These are phyloP conservation scores for Sesia bembeciformis DNA, from an alignment of 2,888 invertebrate genomes.

Conservation along the genomic window DNA sequence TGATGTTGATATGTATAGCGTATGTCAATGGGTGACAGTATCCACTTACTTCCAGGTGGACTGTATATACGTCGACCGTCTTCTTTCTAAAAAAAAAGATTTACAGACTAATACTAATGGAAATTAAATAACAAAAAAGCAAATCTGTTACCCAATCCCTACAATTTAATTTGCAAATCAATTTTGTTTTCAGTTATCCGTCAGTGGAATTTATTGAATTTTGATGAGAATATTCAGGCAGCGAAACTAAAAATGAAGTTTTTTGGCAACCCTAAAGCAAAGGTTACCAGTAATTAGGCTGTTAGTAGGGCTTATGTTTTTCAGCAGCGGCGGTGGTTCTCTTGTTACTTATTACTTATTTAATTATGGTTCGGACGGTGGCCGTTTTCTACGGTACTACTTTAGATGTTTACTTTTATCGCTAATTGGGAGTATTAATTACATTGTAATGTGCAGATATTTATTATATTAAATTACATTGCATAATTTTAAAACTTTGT, in stretches of 20 bases:
- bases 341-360: constrained; percentile 46
- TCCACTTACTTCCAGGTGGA: too few species aligned
- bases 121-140: constrained; percentile 12
- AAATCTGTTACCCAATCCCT: constrained; percentile 24
- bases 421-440: not conserved
- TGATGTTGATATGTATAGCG: too few species aligned
- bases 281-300: constrained; percentile 57
- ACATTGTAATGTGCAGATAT: too few species aligned
- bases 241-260: not conserved
- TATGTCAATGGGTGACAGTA: too few species aligned
- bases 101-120: not conserved
- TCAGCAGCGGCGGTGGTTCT: constrained; percentile 21
- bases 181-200: constrained; percentile 24
- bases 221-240: constrained; percentile 23
- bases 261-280: constrained; percentile 29
- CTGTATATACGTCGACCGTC: too few species aligned
- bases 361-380: constrained; percentile 25
- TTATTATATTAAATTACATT: too few species aligned
- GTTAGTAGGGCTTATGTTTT: constrained; percentile 45
- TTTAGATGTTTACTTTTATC: constrained; percentile 2
- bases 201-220: constrained; percentile 35
- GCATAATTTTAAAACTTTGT: too few species aligned
- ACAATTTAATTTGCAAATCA: constrained; percentile 39
- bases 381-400: constrained; percentile 5
- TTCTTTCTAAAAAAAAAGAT: not conserved